These are phyloP conservation scores for Ataeniobius toweri DNA, from an alignment of 2,797 vertebrate species.

Conservation along the genomic window DNA sequence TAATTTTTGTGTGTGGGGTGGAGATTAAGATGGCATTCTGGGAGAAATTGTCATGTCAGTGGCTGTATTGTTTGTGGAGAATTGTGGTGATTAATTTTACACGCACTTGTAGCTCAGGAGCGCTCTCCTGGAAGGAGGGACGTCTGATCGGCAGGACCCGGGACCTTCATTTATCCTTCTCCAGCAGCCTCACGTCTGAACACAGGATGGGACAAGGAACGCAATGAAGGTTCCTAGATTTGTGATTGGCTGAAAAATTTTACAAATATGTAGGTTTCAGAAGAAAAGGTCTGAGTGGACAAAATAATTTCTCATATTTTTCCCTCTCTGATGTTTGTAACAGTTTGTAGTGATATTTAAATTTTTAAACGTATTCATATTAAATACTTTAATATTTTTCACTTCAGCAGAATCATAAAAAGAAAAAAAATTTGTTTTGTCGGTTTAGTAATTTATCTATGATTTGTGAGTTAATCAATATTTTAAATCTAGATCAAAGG, in stretches of 20 bases:
- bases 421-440: not conserved
- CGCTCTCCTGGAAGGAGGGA: conserved; percentile 67
- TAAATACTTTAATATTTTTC: not conserved
- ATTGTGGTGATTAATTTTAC: conserved; percentile 83
- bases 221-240: conserved; percentile 12
- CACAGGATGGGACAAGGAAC: conserved; percentile 27
- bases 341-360: not conserved
- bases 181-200: conserved; percentile 28
- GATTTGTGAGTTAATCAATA: not conserved
- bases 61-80: conserved; percentile 82
- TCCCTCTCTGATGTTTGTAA: too few species aligned
- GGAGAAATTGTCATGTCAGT: conserved; percentile 83
- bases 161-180: conserved; percentile 60
- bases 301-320: not conserved
- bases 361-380: not conserved
- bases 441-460: not conserved
- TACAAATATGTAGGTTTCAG: conserved; percentile 25
- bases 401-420: too few species aligned
- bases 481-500: not conserved
- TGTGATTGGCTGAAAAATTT: conserved; percentile 27
- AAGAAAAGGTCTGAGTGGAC: not conserved
- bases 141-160: conserved; percentile 49
- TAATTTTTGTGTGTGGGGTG: conserved; percentile 76
- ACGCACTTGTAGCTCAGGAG: conserved; percentile 67
- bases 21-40: conserved; percentile 85